Evolutionary conservation across 2,113 vertebrate genomes (phyloP).

Genomic region (Emberiza fucata): DNA sequence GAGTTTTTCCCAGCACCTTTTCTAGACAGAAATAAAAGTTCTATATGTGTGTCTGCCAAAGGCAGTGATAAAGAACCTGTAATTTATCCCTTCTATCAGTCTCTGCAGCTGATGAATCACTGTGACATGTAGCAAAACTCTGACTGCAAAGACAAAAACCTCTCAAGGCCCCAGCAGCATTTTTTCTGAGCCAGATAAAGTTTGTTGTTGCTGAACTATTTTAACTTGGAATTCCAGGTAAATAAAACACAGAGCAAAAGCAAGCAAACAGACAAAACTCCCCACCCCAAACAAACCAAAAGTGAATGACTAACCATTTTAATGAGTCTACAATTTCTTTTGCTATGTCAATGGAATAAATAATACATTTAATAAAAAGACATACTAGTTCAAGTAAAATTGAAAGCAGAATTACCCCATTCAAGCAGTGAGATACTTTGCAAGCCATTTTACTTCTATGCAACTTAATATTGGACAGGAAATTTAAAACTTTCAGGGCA

Average conservation of each 20-base stretch:
- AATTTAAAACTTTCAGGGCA: neutral
- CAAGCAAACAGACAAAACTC: neutral
- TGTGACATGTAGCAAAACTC: neutral
- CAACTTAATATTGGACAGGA: neutral
- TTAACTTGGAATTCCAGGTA: neutral
- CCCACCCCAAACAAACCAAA: accelerated
- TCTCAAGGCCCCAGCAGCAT: neutral
- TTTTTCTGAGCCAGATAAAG: neutral
- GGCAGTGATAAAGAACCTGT: neutral
- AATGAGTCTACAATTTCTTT: neutral
- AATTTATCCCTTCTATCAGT: neutral
- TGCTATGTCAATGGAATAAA: neutral
- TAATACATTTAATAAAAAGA: neutral
- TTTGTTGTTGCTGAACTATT: neutral
- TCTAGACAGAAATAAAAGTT: neutral
- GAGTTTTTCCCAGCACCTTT: neutral
- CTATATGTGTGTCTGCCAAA: accelerated
- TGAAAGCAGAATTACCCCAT: neutral
- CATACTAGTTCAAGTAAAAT: neutral
- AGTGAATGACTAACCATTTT: neutral
- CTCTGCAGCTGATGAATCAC: neutral
- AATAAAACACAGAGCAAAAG: neutral
- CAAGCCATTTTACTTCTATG: neutral
- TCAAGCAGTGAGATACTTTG: neutral
- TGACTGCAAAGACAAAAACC: neutral